Conservation (phyloP, 2,113 vertebrate genomes). For the Ellobius talpinus region DNA sequence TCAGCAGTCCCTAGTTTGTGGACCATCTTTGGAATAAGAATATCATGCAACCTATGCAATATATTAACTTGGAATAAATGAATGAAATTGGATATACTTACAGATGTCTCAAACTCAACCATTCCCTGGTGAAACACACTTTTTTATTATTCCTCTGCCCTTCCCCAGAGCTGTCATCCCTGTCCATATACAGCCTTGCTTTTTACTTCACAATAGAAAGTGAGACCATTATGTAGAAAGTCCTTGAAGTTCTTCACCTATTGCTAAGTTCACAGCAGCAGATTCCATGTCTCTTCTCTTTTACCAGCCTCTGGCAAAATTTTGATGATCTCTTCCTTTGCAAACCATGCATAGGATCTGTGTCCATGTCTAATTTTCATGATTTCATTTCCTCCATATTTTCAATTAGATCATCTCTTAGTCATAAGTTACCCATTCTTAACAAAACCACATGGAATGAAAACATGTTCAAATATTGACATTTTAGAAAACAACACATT, state of each 20-base stretch:
- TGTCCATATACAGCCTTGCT: background rate
- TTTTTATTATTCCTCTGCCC: background rate
- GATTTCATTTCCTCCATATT: background rate
- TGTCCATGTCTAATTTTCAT: background rate
- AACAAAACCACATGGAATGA: background rate
- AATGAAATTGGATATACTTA: accelerated
- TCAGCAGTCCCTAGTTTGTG: background rate
- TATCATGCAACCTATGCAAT: background rate
- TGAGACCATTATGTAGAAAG: background rate
- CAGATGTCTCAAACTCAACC: background rate
- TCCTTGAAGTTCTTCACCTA: background rate
- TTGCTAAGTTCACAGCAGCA: background rate
- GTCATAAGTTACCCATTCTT: background rate
- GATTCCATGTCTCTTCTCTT: accelerated
- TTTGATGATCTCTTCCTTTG: background rate
- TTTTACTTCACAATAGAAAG: background rate
- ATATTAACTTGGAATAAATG: background rate
- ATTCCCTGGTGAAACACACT: background rate
- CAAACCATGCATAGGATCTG: accelerated
- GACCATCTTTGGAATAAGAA: background rate
- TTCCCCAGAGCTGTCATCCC: background rate
- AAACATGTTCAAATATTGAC: background rate
- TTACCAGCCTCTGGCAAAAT: background rate
- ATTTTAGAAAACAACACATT: background rate
- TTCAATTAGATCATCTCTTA: background rate